Percentiles rank a stretch among this genome's conserved stretches.
Evolutionary conservation across 2,113 vertebrate species (phyloP).

Genomic region (Axis porcinus): DNA sequence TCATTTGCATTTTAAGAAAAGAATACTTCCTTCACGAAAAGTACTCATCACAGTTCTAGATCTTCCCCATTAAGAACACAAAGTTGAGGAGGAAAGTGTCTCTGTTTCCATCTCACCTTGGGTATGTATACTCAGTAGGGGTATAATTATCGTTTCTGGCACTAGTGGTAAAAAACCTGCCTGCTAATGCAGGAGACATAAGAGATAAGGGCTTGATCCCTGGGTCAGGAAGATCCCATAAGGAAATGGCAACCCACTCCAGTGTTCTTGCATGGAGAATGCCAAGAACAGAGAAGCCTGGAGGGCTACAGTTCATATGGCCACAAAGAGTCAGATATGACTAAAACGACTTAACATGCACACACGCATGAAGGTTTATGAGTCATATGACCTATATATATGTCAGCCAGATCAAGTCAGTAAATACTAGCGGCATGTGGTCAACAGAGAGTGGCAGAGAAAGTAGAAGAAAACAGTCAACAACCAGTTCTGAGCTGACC

Average conservation of each 20-base stretch:
- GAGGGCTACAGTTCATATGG: not conserved
- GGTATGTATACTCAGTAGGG: not conserved
- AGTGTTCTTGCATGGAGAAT: not conserved
- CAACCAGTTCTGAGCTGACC: not conserved
- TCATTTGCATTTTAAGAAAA: not conserved
- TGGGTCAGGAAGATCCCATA: not conserved
- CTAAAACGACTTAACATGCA: not conserved
- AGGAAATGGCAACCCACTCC: not conserved
- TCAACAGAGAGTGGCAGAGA: not conserved
- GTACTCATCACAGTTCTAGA: not conserved
- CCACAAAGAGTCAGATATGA: not conserved
- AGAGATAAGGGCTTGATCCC: not conserved
- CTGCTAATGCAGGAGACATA: not conserved
- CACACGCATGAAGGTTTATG: not conserved
- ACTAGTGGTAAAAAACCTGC: not conserved
- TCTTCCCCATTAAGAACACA: not conserved
- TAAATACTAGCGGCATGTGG: not conserved
- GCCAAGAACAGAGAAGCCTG: not conserved
- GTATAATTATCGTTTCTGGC: not conserved
- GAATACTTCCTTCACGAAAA: not conserved
- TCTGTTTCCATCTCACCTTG: not conserved
- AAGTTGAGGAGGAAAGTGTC: not conserved
- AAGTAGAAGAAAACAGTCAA: not conserved
- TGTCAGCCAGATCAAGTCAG: not conserved
- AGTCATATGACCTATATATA: not conserved